Evolutionary conservation across 2,113 vertebrate genomes (phyloP).

Genomic region (Calypte anna): DNA sequence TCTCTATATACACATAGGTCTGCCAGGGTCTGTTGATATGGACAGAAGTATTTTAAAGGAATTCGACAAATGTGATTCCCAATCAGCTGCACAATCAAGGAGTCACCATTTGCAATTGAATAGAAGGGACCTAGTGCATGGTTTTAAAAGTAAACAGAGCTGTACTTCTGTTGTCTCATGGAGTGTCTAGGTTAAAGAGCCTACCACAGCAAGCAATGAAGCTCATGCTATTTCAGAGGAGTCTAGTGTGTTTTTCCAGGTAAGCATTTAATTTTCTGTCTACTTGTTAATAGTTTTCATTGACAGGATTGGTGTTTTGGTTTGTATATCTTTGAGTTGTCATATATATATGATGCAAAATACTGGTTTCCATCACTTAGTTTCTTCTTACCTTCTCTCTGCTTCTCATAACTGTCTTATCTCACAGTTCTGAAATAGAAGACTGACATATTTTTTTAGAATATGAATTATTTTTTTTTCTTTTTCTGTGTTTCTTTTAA

Average conservation of each 20-base stretch:
- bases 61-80: background rate
- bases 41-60: background rate
- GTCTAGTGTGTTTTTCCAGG: slow-evolving; percentile 37
- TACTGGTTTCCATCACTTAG: background rate
- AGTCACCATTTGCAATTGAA: slow-evolving; percentile 7
- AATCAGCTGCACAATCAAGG: slow-evolving; percentile 26
- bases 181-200: background rate
- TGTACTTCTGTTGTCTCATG: background rate
- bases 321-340: background rate
- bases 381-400: background rate
- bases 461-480: background rate
- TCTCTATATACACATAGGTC: background rate
- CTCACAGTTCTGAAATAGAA: background rate
- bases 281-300: background rate
- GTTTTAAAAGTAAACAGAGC: slow-evolving; percentile 59
- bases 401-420: background rate
- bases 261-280: slow-evolving; percentile 39
- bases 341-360: background rate
- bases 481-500: background rate
- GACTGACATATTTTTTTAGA: background rate
- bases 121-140: background rate
- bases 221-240: background rate
- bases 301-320: background rate
- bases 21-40: background rate
- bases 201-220: background rate